Conservation (phyloP, 2,113 vertebrate genomes). For the Irena cyanogastra region DNA sequence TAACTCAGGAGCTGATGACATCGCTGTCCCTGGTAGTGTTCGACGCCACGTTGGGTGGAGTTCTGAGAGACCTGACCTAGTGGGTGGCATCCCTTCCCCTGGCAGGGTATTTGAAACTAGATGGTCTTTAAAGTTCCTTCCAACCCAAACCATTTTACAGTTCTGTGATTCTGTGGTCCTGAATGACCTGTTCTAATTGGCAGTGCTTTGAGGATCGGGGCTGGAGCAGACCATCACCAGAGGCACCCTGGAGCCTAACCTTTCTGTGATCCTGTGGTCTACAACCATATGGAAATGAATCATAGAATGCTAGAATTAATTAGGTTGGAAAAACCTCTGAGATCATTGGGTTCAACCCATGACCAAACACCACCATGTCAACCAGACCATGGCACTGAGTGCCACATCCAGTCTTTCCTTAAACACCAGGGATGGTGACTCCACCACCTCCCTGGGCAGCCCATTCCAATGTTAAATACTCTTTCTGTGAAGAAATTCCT, state of each 20-base stretch:
- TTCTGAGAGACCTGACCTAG: not conserved
- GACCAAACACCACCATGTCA: rapidly evolving
- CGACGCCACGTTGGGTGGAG: too few species aligned
- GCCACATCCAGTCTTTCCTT: not conserved
- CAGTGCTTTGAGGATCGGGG: not conserved
- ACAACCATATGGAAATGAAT: not conserved
- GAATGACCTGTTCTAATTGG: not conserved
- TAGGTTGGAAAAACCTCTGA: not conserved
- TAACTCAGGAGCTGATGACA: not conserved
- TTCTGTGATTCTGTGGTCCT: not conserved
- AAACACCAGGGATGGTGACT: rapidly evolving
- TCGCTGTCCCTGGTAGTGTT: too few species aligned
- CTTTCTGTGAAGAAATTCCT: not conserved
- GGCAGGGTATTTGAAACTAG: not conserved
- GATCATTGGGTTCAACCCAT: not conserved
- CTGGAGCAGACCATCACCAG: not conserved
- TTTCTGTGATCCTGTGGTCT: not conserved
- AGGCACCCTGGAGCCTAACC: not conserved
- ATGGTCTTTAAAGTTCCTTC: not conserved
- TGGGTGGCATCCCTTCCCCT: not conserved
- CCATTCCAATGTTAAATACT: too few species aligned
- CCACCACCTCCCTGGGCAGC: not conserved
- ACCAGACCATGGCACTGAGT: not conserved
- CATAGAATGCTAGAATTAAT: not conserved
- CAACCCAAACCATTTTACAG: not conserved